A percentile compares a stretch with the other conserved stretches of the same genome.
Conservation (phyloP, 2,113 vertebrate genomes). For the Tetraodon nigroviridis region DNA sequence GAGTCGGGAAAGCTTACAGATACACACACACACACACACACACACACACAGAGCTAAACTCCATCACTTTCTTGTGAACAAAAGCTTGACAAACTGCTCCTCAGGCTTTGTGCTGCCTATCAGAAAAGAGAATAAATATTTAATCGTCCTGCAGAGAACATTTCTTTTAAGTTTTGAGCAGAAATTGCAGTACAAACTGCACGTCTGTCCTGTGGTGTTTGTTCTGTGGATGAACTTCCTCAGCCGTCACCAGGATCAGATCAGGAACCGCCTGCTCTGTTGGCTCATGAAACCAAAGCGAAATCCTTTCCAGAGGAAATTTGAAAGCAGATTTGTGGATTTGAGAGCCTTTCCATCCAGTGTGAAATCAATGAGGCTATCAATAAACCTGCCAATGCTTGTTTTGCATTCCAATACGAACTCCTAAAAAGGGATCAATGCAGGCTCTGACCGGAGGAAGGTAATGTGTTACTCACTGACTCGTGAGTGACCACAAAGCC, state of each 20-base stretch:
- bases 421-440: conserved; percentile 25
- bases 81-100: conserved; percentile 14
- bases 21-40: background rate
- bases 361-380: conserved; percentile 43
- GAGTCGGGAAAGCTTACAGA: conserved; percentile 3
- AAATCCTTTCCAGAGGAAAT: conserved; percentile 28
- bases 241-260: background rate
- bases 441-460: conserved; percentile 24
- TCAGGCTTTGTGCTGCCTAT: conserved; percentile 22
- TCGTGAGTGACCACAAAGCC: conserved; percentile 3
- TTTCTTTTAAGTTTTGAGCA: conserved; percentile 9
- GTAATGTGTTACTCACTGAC: conserved; percentile 24
- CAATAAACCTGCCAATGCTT: conserved; percentile 32
- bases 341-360: conserved; percentile 7
- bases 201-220: no score
- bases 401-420: conserved; percentile 41
- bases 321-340: conserved; percentile 38
- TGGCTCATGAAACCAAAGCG: conserved; percentile 7
- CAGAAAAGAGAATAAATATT: conserved; percentile 57
- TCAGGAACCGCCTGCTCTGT: background rate
- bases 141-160: conserved; percentile 35
- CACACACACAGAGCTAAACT: conserved; percentile 15
- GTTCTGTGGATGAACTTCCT: background rate
- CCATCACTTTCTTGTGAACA: conserved; percentile 22
- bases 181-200: background rate